Conservation (phyloP, 1,140 invertebrate genomes). For the Megalopta genalis region DNA sequence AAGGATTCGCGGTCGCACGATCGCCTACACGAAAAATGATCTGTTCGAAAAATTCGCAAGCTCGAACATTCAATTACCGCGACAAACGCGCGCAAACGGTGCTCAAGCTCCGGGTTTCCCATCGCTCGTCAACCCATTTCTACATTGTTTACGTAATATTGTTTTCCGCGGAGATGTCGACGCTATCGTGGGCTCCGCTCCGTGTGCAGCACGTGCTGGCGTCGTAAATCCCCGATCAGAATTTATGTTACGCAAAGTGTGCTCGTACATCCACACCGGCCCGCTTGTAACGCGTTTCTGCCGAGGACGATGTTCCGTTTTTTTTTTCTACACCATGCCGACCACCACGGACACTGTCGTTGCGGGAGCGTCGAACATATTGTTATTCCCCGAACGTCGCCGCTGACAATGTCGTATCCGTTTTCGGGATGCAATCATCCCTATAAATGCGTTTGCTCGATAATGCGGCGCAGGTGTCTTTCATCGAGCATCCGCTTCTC, state of each 20-base stretch:
- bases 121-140: not conserved
- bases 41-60: too few relatives aligned
- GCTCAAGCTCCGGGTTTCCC: not conserved
- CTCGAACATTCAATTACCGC: too few relatives aligned
- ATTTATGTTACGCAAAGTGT: not conserved
- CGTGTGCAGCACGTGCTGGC: not conserved
- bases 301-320: not conserved
- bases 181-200: not conserved
- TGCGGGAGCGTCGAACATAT: not conserved
- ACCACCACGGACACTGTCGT: not conserved
- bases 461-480: slow-evolving; percentile 3
- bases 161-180: slow-evolving; percentile 10
- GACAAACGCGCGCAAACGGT: not conserved
- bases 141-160: not conserved
- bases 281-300: not conserved
- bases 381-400: slow-evolving; percentile 9
- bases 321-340: not conserved
- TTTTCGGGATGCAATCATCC: slow-evolving; percentile 18
- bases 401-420: slow-evolving; percentile 17
- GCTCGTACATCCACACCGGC: not conserved
- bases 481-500: not conserved
- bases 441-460: slow-evolving; percentile 3
- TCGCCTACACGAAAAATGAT: too few relatives aligned
- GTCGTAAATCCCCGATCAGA: slow-evolving; percentile 4
- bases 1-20: too few relatives aligned